A percentile compares a stretch with the other conserved stretches of the same genome.
Conservation (phyloP, 2,888 invertebrate genomes). For the Aphidius colemani region DNA sequence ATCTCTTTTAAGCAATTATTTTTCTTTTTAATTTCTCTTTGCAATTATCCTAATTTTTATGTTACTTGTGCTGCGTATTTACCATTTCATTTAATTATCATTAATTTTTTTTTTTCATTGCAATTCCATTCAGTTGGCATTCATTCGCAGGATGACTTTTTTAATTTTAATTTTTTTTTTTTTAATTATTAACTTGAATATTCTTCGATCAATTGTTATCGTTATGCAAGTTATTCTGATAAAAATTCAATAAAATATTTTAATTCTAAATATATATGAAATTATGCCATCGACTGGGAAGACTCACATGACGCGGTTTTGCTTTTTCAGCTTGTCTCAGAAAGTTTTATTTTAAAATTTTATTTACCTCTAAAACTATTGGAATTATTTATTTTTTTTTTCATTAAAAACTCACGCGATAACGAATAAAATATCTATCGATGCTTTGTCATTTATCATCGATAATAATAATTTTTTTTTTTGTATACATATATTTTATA, state of each 20-base stretch:
- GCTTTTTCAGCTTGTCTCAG: slow-evolving; percentile 18
- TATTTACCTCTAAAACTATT: background rate
- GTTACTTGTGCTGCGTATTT: slow-evolving; percentile 15
- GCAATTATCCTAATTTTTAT: slow-evolving; percentile 2
- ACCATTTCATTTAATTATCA: slow-evolving; percentile 31
- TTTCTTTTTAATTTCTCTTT: slow-evolving; percentile 23
- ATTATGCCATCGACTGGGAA: slow-evolving; percentile 9
- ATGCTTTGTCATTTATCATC: background rate
- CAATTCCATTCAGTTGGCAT: slow-evolving; percentile 13
- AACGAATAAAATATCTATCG: background rate
- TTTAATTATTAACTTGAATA: slow-evolving; percentile 19
- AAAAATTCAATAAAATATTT: background rate
- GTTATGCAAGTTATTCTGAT: slow-evolving; percentile 13
- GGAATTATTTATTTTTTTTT: background rate
- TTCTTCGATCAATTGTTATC: slow-evolving; percentile 22
- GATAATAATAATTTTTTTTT: slow-evolving; percentile 21
- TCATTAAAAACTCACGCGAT: slow-evolving; percentile 1
- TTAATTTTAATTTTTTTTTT: background rate
- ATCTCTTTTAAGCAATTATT: slow-evolving; percentile 25
- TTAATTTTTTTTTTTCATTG: slow-evolving; percentile 28
- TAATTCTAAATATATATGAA: no score
- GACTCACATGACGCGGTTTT: slow-evolving; percentile 18
- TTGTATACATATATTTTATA: slow-evolving; percentile 2
- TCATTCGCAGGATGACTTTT: background rate
- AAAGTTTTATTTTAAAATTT: slow-evolving; percentile 13